Evolutionary conservation across 2,797 vertebrate species (phyloP).

Genomic region (Gallinago solitaria): DNA sequence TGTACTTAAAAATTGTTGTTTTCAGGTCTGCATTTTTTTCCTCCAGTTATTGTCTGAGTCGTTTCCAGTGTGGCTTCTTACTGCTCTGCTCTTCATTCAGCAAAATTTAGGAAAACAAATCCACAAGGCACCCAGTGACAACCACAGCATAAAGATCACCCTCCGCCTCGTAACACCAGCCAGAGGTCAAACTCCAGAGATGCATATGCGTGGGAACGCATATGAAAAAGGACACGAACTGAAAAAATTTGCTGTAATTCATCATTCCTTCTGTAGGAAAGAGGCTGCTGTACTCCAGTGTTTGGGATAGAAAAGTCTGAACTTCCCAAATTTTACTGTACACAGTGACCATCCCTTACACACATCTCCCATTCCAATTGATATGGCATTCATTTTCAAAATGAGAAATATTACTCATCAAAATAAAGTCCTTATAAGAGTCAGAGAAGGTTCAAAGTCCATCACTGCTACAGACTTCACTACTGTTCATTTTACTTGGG

Average conservation of each 20-base stretch:
- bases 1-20: neutral
- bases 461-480: neutral
- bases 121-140: neutral
- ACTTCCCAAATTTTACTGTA: neutral
- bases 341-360: neutral
- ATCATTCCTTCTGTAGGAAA: neutral
- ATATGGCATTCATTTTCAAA: neutral
- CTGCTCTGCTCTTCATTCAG: neutral
- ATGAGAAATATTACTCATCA: neutral
- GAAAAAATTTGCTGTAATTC: neutral
- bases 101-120: neutral
- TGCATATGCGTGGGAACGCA: neutral
- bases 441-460: neutral
- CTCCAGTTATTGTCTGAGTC: neutral
- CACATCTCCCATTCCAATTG: neutral
- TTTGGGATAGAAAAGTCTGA: neutral
- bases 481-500: neutral
- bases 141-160: neutral
- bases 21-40: neutral
- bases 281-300: neutral
- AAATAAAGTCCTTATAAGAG: neutral
- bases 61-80: neutral
- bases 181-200: neutral
- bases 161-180: neutral
- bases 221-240: neutral